Percentiles rank a stretch among this genome's conserved stretches.
These are phyloP conservation scores for Etheostoma spectabile DNA, from an alignment of 2,113 vertebrate species.

Conservation along the genomic window DNA sequence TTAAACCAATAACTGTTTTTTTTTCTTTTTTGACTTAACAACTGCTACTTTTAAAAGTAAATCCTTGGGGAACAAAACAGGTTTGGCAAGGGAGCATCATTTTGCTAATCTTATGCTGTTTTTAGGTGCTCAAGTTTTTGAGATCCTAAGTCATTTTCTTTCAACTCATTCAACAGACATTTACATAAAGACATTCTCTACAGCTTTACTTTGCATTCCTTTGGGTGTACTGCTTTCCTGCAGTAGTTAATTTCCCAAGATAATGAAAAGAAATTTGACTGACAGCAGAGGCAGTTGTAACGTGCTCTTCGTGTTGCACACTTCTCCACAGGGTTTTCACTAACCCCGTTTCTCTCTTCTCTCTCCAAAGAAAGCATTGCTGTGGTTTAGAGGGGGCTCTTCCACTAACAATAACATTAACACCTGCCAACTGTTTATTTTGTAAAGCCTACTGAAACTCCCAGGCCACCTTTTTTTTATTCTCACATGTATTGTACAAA, in stretches of 20 bases:
- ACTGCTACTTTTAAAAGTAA: neutral
- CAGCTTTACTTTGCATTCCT: constrained; percentile 30
- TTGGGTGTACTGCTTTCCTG: constrained; percentile 11
- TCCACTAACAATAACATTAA: constrained; percentile 68
- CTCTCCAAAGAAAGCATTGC: constrained; percentile 61
- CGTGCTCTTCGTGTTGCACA: constrained; percentile 9
- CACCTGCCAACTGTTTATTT: constrained; percentile 78
- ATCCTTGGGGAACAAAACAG: neutral
- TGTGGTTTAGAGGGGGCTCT: constrained; percentile 63
- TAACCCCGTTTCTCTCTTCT: constrained; percentile 64
- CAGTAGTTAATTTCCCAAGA: constrained; percentile 5
- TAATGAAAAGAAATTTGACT: constrained; percentile 24
- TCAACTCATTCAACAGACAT: constrained; percentile 5
- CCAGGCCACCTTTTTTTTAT: constrained; percentile 12
- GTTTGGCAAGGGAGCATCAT: neutral
- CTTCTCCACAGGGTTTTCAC: constrained; percentile 51
- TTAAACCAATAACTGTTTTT: neutral
- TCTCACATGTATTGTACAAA: constrained; percentile 10
- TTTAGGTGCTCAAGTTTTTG: neutral
- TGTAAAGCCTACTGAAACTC: constrained; percentile 38
- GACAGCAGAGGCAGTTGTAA: constrained; percentile 43
- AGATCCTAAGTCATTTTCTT: neutral
- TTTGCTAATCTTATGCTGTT: neutral
- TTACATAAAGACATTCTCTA: constrained; percentile 3
- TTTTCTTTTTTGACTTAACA: neutral